A percentile compares a stretch with the other conserved stretches of the same genome.
phyloP scores from a whole-genome alignment of 2,888 invertebrate species.

The Tenthredo scrophulariae region DNA sequence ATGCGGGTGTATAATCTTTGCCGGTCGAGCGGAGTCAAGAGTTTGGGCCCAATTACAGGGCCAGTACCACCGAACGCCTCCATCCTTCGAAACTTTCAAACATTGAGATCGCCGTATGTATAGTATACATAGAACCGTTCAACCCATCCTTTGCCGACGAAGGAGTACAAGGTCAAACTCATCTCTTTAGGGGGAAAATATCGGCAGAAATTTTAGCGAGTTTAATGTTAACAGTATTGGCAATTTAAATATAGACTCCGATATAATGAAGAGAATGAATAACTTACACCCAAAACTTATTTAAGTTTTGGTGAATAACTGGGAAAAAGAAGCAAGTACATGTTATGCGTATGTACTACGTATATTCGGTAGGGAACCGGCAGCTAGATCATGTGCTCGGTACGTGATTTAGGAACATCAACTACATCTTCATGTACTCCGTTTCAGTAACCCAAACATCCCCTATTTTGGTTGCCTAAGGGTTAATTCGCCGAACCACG shows the following conservation, averaged over 20 bases:
- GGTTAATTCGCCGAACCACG: conserved; percentile 28
- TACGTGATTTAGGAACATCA: conserved; percentile 9
- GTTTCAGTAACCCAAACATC: conserved; percentile 19
- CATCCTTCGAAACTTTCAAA: conserved; percentile 68
- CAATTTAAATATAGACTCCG: background rate
- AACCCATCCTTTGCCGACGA: conserved; percentile 3
- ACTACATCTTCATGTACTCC: background rate
- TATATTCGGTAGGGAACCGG: background rate
- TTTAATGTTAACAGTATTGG: background rate
- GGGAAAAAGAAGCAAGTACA: background rate
- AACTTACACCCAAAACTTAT: background rate
- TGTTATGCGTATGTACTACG: background rate
- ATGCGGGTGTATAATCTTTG: conserved; percentile 78
- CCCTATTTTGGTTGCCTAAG: conserved; percentile 36
- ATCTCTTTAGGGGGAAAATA: background rate
- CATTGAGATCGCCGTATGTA: conserved; percentile 67
- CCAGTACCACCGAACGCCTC: conserved; percentile 77
- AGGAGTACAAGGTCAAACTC: conserved; percentile 32
- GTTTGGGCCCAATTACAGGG: conserved; percentile 78
- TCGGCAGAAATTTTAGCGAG: background rate
- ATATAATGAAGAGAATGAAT: background rate
- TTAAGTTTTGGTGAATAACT: background rate
- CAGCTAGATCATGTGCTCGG: background rate
- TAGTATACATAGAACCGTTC: conserved; percentile 25
- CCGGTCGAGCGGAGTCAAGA: conserved; percentile 74